These are phyloP conservation scores for Metridium senile DNA, from an alignment of 92 coral and sea anemone species.

Conservation along the genomic window DNA sequence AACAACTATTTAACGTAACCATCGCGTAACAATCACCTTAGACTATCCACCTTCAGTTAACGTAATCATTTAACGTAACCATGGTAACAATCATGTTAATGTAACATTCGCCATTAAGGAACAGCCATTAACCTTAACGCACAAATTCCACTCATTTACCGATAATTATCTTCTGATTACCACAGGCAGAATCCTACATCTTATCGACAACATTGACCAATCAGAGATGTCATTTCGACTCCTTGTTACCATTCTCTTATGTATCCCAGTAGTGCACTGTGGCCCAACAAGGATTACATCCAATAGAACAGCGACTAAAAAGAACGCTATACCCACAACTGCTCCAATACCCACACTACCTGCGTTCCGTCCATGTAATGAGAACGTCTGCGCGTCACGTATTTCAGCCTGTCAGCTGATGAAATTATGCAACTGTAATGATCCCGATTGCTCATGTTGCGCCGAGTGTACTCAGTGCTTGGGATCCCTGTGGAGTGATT, in stretches of 20 bases:
- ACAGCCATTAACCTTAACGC: too few species aligned
- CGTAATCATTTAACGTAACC: too few species aligned
- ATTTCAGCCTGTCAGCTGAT: conserved; percentile 59
- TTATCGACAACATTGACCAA: not conserved
- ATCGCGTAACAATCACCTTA: too few species aligned
- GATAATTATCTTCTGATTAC: too few species aligned
- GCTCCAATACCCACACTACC: conserved; percentile 20
- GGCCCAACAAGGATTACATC: not conserved
- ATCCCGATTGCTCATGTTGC: conserved; percentile 49
- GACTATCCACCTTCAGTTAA: too few species aligned
- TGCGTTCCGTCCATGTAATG: conserved; percentile 38
- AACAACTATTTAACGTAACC: too few species aligned
- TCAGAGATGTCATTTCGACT: not conserved
- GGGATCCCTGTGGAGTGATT: conserved; percentile 61
- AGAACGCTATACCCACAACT: not conserved
- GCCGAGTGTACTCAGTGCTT: conserved; percentile 64
- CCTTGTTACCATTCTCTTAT: not conserved
- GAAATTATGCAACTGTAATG: conserved; percentile 47
- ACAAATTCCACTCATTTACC: too few species aligned
- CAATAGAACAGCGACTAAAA: not conserved
- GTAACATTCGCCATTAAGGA: too few species aligned
- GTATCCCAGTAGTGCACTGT: not conserved
- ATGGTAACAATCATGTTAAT: too few species aligned
- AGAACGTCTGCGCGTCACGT: conserved; percentile 56
- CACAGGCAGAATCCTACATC: not conserved